A percentile compares a stretch with the other conserved stretches of the same genome.
Evolutionary conservation across 53 echinoderm and acorn worm genomes (phyloP).

Genomic region (Pentamera pediparva): DNA sequence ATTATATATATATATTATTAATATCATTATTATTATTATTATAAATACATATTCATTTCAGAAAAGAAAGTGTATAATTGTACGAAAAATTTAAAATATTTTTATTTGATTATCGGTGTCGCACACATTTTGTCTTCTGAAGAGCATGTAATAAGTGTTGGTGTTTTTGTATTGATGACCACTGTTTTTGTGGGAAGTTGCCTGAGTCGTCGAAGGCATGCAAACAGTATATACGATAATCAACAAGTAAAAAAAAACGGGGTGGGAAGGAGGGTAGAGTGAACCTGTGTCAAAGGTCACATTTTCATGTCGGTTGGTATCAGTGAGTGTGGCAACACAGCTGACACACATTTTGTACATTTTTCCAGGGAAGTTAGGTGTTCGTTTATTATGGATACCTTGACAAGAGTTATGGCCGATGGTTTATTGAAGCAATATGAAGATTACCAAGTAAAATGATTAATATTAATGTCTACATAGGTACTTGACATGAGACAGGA

Average conservation of each 20-base stretch:
- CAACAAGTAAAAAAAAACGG: too few relatives aligned
- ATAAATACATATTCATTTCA: slow-evolving; percentile 39
- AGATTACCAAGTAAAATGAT: too few relatives aligned
- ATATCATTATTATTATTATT: too few relatives aligned
- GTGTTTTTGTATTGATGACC: slow-evolving; percentile 37
- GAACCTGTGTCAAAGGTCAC: too few relatives aligned
- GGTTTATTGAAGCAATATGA: too few relatives aligned
- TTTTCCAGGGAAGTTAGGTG: slow-evolving; percentile 11
- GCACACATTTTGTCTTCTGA: slow-evolving; percentile 6
- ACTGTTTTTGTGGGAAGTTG: too few relatives aligned
- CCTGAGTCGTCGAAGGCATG: too few relatives aligned
- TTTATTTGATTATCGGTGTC: slow-evolving; percentile 5
- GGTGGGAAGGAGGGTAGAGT: slow-evolving; percentile 2
- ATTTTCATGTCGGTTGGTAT: not conserved
- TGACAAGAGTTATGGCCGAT: slow-evolving; percentile 26
- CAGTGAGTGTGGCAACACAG: not conserved
- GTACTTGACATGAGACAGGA: too few relatives aligned
- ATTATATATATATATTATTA: slow-evolving; percentile 39
- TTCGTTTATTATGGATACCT: slow-evolving; percentile 23
- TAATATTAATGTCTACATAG: too few relatives aligned
- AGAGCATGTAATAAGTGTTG: slow-evolving; percentile 30
- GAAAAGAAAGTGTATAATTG: slow-evolving; percentile 33
- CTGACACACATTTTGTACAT: slow-evolving; percentile 18
- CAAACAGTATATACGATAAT: too few relatives aligned
- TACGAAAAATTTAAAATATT: slow-evolving; percentile 23